Evolutionary conservation across 2,888 invertebrate genomes (phyloP), one percentile per base, ranked within the genome.

Genomic region (Dicyrtomina minuta): DNA sequence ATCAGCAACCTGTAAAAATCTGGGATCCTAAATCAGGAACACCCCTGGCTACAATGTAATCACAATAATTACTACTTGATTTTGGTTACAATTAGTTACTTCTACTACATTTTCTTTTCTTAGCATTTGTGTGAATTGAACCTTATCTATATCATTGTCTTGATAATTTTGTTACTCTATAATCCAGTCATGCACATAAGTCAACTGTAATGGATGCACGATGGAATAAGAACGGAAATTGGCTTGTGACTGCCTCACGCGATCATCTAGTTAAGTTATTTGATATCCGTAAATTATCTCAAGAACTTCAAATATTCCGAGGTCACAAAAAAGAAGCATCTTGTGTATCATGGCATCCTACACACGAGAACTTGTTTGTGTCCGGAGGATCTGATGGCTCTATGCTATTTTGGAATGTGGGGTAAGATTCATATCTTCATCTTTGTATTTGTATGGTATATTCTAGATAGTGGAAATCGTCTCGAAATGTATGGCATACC

Each of bases 171-270:
- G 53, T 49, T 33, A 73, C 70, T 51, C 43, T 73, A 72, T 27
- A 76, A 76, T 75, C 22, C 79, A 91, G 91, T 66, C 98, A 99
- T 83, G 98, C 98, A 53, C 99, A 99, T 83, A 99, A 99, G 84
- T 96, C 95, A 67, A 98, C 99, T 33, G 99, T 99, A 15, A 98
- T 98, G 96, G 96, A 98, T 82, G 87, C 98, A 27, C 93, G 96
- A 83, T 99, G 99, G 98, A 99, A 99, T 83, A 90, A 90, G 64
- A 99, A 99, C 85, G 99, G 99, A 2, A 98, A 99, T 82, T 99
- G 99, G 99, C 84, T 99, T 65, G 89, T 98, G 66, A 97, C 97
- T n/a, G 97, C 97, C 0, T 97, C 97, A 1, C 85, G 98, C 74
- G 98, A 99, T 83, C 98, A 98, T 84, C 86, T 99, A 74, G 86